Evolutionary conservation across 2,888 invertebrate species (phyloP).

Genomic region (Melinaea menophilus): DNA sequence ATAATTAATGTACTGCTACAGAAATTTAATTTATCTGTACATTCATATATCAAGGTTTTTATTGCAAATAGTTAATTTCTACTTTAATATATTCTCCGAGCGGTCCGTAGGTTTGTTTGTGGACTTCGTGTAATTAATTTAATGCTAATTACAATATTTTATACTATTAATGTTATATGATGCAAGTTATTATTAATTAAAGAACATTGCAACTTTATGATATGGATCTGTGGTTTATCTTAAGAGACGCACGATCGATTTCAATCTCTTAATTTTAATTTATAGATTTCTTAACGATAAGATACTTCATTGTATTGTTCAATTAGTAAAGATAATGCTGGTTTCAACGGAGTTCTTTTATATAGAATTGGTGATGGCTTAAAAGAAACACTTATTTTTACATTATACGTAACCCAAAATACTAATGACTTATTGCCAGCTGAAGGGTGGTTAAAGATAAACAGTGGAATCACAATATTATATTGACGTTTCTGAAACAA

Average conservation of each 20-base stretch:
- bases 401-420: not conserved
- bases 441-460: too few species aligned
- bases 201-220: constrained; percentile 18
- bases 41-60: too few species aligned
- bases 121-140: not conserved
- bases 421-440: not conserved
- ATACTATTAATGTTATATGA: not conserved
- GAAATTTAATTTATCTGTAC: too few species aligned
- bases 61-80: too few species aligned
- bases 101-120: too few species aligned
- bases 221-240: constrained; percentile 24
- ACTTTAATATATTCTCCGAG: too few species aligned
- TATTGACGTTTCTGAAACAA: too few species aligned
- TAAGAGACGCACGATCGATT: constrained; percentile 29
- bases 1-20: too few species aligned
- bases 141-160: not conserved
- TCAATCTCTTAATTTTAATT: constrained; percentile 19
- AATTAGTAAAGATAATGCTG: constrained; percentile 27
- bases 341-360: constrained; percentile 13
- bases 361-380: not conserved
- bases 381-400: not conserved
- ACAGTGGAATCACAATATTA: too few species aligned
- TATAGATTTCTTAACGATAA: constrained; percentile 26
- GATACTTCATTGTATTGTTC: constrained; percentile 20
- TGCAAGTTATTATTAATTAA: too few species aligned